Evolutionary conservation across 1,140 invertebrate genomes (phyloP), one percentile per base, ranked within the genome.

Genomic region (Antheraea mylitta): DNA sequence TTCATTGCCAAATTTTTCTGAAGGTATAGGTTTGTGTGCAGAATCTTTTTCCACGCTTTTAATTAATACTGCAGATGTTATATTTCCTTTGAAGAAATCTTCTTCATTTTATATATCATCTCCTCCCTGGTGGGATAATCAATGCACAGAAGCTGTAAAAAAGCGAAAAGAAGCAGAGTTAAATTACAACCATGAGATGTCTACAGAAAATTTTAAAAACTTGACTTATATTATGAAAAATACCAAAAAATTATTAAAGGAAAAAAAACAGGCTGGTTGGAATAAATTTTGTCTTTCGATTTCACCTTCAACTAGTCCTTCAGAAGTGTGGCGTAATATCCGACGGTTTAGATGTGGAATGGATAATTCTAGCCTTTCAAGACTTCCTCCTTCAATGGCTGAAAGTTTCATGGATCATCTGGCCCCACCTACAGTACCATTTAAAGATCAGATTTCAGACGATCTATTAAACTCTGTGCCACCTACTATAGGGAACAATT

Each of bases 51-150:
- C 38, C 11, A 42, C 7, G 7, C 38, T 42, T 8, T 42, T 42
- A 11, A 42, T 42, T 42, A 42, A 42, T 42, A 42, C 38, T 9
- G 38, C 38, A 42, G 38, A 42, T 42, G 38, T 9, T 9, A 42
- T 42, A 42, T 42, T 59, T 59, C 58, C 58, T 5, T 16, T 59
- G 7, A 59, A 59, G 16, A 59, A 59, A 5, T 18, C 7, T 8
- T 16, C 10, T 10, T 5, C 58, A 8, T 18, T 7, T 18, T 0
- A 59, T 18, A n/a, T 59, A 18, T 7, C 67, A 36, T 72, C 75
- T 36, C 70, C 70, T 7, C 72, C 72, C 0, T 77, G 72, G 72
- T 72, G 68, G 72, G 72, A 74, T 63, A 36, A 63, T 45, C 70
- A 77, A 38, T 74, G 75, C 19, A 71, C 72, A 0, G 60, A 48